Evolutionary conservation across 2,888 invertebrate genomes (phyloP).

Genomic region (Platerodrilus igneus): DNA sequence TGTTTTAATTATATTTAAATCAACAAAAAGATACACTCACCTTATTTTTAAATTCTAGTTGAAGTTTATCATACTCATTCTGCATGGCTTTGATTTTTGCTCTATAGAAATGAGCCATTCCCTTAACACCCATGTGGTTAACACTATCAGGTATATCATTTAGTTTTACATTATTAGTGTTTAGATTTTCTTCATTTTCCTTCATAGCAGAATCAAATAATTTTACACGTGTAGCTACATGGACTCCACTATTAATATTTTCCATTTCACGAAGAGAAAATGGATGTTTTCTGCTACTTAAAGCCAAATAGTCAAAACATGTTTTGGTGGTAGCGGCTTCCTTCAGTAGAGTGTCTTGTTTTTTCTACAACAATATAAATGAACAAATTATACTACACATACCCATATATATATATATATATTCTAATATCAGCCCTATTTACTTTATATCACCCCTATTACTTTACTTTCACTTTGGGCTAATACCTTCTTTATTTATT

Average conservation of each 20-base stretch:
- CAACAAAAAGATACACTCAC: constrained; percentile 27
- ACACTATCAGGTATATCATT: constrained; percentile 29
- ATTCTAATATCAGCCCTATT: too few species aligned
- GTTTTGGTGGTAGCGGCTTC: constrained; percentile 21
- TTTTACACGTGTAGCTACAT: too few species aligned
- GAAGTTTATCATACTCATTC: constrained; percentile 37
- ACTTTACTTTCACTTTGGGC: too few species aligned
- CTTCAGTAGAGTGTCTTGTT: constrained; percentile 36
- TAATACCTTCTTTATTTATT: too few species aligned
- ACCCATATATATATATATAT: too few species aligned
- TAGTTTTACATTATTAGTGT: constrained; percentile 7
- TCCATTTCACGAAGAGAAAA: too few species aligned
- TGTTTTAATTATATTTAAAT: constrained; percentile 6
- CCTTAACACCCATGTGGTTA: constrained; percentile 40
- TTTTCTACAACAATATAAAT: constrained; percentile 31
- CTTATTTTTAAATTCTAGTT: constrained; percentile 37
- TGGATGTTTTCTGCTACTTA: neutral
- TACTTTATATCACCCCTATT: too few species aligned
- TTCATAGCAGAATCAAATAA: constrained; percentile 4
- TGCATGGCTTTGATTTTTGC: constrained; percentile 41
- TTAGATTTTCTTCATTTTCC: constrained; percentile 10
- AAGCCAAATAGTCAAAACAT: constrained; percentile 1
- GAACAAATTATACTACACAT: neutral
- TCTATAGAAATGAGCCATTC: constrained; percentile 39
- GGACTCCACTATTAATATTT: constrained; percentile 3